Evolutionary conservation across 2,888 invertebrate genomes (phyloP), one percentile per base, ranked within the genome.

Genomic region (Galerucella calmariensis): DNA sequence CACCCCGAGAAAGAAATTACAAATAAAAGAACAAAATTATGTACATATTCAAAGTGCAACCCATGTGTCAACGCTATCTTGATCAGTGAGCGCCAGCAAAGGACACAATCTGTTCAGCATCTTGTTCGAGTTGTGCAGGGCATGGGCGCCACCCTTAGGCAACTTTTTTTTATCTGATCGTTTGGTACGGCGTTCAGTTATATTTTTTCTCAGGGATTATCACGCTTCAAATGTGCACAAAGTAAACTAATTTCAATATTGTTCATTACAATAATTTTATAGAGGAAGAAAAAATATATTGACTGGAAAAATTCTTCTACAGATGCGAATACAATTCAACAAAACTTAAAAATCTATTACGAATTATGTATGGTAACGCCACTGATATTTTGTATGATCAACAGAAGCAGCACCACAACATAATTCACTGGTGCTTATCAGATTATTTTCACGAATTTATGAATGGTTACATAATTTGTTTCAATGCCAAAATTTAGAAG

Each of bases 1-100:
- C 83, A 82, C 83, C 82, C 77, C 74, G 82, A 82, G 83, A 82
- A 82, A 81, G 81, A 83, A 84, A 82, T 81, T 79, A 81, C 82
- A 81, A 84, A 85, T 83, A 84, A 83, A 83, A 83, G 82, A 78
- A 82, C 78, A 83, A 82, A 84, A 84, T 84, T 85, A 84, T 84
- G 84, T 84, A 82, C 82, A 83, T 84, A 84, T 85, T 85, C 84
- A 80, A 80, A 78, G 79, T 80, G 82, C 82, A 81, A 80, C 77
- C 82, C 82, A 81, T 83, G 82, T 82, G 83, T 84, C 83, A 82
- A 82, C 80, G 79, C 79, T 84, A 85, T 85, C 84, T 83, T 67
- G 79, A 84, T 84, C 83, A 78, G 77, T 71, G 63, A 82, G 80
- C 82, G 81, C 82, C 83, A 81, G 81, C 82, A 81, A 84, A 80